Evolutionary conservation across 2,797 vertebrate species (phyloP).

Genomic region (Pseudomugil tenellus): DNA sequence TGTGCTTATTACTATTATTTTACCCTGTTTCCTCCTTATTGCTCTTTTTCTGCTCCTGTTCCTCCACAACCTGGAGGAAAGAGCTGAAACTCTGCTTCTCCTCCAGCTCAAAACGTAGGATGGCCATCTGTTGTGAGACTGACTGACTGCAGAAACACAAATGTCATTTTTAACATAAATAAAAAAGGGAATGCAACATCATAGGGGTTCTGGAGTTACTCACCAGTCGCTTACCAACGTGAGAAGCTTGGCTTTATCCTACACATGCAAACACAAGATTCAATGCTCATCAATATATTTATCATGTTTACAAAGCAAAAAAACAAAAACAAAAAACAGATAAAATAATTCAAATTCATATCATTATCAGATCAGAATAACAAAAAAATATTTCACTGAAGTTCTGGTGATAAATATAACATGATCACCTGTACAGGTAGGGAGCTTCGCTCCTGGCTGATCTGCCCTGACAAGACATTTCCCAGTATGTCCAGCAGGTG

Average conservation of each 20-base stretch:
- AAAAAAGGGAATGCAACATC: neutral
- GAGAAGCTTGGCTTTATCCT: slow-evolving; percentile 44
- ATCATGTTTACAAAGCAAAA: neutral
- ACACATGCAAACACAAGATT: slow-evolving; percentile 8
- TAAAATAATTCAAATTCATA: neutral
- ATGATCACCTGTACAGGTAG: slow-evolving; percentile 33
- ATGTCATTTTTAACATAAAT: neutral
- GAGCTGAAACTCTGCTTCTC: slow-evolving; percentile 79
- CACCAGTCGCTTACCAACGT: slow-evolving; percentile 60
- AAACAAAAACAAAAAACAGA: no score
- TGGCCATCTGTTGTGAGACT: slow-evolving; percentile 76
- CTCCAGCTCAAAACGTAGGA: slow-evolving; percentile 77
- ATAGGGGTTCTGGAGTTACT: slow-evolving; percentile 8
- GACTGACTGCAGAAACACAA: slow-evolving; percentile 78
- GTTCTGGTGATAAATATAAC: neutral
- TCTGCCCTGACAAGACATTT: slow-evolving; percentile 30
- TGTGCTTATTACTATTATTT: neutral
- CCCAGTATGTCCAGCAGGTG: slow-evolving; percentile 55
- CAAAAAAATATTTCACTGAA: slow-evolving; percentile 4
- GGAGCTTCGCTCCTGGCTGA: slow-evolving; percentile 1
- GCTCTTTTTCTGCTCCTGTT: slow-evolving; percentile 62
- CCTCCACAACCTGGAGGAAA: slow-evolving; percentile 75
- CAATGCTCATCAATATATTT: neutral
- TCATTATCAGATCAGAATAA: slow-evolving; percentile 5
- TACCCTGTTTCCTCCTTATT: slow-evolving; percentile 36